Evolutionary conservation across 2,888 invertebrate species (phyloP).

Genomic region (Spilarctia lutea): DNA sequence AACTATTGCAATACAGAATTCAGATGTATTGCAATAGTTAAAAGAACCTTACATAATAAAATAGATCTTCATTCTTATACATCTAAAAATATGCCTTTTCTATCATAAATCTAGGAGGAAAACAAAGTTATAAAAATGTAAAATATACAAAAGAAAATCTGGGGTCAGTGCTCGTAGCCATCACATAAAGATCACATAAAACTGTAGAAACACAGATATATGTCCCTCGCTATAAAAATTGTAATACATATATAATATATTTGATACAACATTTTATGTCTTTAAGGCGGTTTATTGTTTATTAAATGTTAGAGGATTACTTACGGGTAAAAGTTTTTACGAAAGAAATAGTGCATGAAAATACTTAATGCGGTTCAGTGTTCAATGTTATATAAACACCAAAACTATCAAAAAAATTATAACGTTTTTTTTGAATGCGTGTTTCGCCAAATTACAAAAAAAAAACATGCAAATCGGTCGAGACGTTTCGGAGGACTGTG

Average conservation of each 20-base stretch:
- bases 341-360: conserved; percentile 13
- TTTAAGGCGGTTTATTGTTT: conserved; percentile 71
- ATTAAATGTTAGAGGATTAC: conserved; percentile 60
- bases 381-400: background rate
- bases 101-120: conserved; percentile 24
- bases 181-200: conserved; percentile 78
- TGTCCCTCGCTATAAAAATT: conserved; percentile 77
- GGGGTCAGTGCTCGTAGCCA: conserved; percentile 66
- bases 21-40: background rate
- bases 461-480: too few species aligned
- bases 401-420: too few species aligned
- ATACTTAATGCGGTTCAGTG: background rate
- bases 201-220: conserved; percentile 75
- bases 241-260: conserved; percentile 69
- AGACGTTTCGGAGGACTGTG: background rate
- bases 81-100: conserved; percentile 5
- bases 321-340: conserved; percentile 26
- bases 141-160: conserved; percentile 59
- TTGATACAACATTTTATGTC: conserved; percentile 75
- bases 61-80: background rate
- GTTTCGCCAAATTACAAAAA: too few species aligned
- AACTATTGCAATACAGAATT: background rate
- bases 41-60: background rate
- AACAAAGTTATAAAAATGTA: conserved; percentile 67
- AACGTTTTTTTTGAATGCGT: too few species aligned